phyloP scores from a whole-genome alignment of 2,113 vertebrate species.

The Notechis scutatus region DNA sequence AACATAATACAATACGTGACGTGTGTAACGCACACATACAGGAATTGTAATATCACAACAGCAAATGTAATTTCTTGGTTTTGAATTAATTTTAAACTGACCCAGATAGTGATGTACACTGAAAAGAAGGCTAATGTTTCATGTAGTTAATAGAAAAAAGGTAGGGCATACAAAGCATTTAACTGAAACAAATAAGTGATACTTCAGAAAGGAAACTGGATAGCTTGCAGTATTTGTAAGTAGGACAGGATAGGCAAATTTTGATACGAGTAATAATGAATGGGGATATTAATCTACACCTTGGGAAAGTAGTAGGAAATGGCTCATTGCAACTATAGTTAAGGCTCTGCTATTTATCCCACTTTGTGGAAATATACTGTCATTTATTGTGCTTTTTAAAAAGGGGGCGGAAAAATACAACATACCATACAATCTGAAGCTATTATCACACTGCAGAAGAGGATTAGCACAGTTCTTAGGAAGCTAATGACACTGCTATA shows the following conservation, averaged over 20 bases:
- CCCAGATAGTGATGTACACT: not conserved
- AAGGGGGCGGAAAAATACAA: not conserved
- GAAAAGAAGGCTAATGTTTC: slow-evolving; percentile 8
- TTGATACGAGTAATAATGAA: not conserved
- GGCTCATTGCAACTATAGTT: not conserved
- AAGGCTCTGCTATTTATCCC: not conserved
- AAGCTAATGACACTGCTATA: not conserved
- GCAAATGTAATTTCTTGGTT: not conserved
- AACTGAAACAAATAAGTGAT: not conserved
- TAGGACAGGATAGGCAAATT: not conserved
- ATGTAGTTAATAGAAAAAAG: not conserved
- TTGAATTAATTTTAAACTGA: slow-evolving; percentile 17
- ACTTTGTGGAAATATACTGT: not conserved
- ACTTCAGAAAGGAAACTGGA: not conserved
- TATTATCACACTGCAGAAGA: not conserved
- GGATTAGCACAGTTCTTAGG: not conserved
- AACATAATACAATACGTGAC: not conserved
- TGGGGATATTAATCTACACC: not conserved
- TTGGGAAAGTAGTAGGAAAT: not conserved
- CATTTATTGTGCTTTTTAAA: not conserved
- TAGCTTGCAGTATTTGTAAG: not conserved
- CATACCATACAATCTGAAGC: not conserved
- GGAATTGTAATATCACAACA: not conserved
- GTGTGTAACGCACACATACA: not conserved
- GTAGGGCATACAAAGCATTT: not conserved